Base-by-base conservation (phyloP, 2,888 invertebrate species). In the Aphidius colemani region DNA sequence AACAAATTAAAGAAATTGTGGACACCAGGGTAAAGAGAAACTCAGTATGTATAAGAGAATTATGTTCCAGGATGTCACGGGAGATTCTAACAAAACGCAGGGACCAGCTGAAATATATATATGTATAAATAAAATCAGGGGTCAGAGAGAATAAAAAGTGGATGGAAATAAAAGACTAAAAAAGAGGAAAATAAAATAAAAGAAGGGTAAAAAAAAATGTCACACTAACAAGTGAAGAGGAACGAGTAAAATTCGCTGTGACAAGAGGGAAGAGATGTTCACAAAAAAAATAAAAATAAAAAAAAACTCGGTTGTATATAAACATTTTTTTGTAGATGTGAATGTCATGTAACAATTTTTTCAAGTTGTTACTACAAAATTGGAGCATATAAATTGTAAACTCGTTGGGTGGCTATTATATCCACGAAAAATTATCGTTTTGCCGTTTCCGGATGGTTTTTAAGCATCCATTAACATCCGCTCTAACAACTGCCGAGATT, bases 371-470 rank as follows among this genome's bases (percentile, higher is more conserved):
- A 30, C 30, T 5, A 30, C 30, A 30, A 63, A 64, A 51, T 64
- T 62, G 69, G 59, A 53, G 59, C 66, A 70, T 68, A 74, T 74
- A 75, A 74, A 74, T 75, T 66, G 57, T 53, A 55, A 60, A 66
- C 64, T 64, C 67, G 66, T 66, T 68, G 59, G 64, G 58, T 55
- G 67, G 66, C 71, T 71, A 71, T 74, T 73, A 30, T 30, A 75
- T 70, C 66, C 68, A 49, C 61, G 65, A 71, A 74, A 74, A 73
- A 72, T 75, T 65, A 72, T 73, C 71, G 71, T 68, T 66, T 65
- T 63, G 71, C 69, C 67, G 68, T 69, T 74, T 71, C 69, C 69
- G 66, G 65, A 61, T 46, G 43, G 48, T 53, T 61, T 63, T 46
- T 59, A 49, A 48, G 53, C 66, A 65, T 70, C 69, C 67, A 70